These are phyloP conservation scores for Campoplex nolae DNA, from an alignment of 2,888 invertebrate species.

Conservation along the genomic window DNA sequence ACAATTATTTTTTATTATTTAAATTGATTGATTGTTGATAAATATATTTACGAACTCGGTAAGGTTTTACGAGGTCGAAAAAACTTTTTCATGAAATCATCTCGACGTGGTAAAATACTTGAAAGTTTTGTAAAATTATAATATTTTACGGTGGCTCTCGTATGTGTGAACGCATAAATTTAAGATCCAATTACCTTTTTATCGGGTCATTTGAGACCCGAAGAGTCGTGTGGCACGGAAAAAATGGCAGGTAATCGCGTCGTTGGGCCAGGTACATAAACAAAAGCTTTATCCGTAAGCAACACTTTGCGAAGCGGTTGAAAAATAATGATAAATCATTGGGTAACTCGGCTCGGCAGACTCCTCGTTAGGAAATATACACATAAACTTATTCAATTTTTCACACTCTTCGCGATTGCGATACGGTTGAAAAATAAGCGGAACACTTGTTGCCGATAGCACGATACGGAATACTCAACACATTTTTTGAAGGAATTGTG, in stretches of 20 bases:
- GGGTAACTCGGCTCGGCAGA: not conserved
- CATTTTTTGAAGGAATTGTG: not conserved
- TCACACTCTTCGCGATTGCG: conserved; percentile 1
- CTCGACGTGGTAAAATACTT: not conserved
- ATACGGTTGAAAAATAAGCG: not conserved
- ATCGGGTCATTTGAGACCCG: conserved; percentile 29
- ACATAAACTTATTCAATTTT: not conserved
- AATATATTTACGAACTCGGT: too few relatives aligned
- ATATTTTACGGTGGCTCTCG: not conserved
- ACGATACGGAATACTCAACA: not conserved
- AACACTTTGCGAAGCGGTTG: conserved; percentile 2
- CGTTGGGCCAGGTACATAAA: not conserved
- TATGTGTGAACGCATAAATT: not conserved
- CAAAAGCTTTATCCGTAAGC: conserved; percentile 32
- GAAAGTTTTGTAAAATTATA: not conserved
- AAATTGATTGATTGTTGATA: not conserved
- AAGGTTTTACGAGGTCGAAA: not conserved
- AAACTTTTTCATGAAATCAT: not conserved
- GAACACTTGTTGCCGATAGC: not conserved
- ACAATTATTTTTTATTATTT: too few relatives aligned
- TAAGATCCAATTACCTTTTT: conserved; percentile 32
- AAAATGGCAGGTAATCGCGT: not conserved
- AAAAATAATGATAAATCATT: conserved; percentile 43
- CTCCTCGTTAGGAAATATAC: not conserved
- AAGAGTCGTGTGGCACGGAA: conserved; percentile 1